These are phyloP conservation scores for Mirounga angustirostris DNA, from an alignment of 2,113 vertebrate species.

Conservation along the genomic window DNA sequence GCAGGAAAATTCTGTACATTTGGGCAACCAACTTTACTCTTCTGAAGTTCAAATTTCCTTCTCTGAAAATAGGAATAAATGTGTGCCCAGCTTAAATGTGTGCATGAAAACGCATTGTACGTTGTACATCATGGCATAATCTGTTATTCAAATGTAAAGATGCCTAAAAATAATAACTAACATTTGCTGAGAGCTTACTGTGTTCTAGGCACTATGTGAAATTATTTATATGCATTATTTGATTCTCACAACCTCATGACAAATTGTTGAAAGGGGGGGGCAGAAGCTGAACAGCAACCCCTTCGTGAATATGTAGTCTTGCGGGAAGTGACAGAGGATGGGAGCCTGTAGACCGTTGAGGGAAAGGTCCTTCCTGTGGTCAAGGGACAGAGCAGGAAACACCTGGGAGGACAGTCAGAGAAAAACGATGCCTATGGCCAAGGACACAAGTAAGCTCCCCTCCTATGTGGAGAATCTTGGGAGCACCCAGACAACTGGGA, in stretches of 20 bases:
- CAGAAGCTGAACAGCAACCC: background rate
- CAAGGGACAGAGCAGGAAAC: background rate
- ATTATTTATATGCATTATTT: background rate
- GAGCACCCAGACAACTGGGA: background rate
- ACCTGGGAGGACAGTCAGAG: background rate
- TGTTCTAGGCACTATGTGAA: background rate
- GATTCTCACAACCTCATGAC: background rate
- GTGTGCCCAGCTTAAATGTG: background rate
- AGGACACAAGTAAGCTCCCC: background rate
- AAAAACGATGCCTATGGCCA: background rate
- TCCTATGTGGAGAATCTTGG: background rate
- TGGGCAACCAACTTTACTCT: background rate
- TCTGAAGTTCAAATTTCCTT: slow-evolving; percentile 5
- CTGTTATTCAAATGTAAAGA: slow-evolving; percentile 30
- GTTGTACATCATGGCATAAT: background rate
- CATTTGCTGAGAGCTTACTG: background rate
- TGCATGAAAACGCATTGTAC: background rate
- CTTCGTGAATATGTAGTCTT: background rate
- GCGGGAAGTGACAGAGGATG: background rate
- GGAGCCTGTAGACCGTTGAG: background rate
- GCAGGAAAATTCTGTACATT: slow-evolving; percentile 4
- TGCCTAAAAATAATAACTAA: slow-evolving; percentile 1
- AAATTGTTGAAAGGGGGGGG: background rate
- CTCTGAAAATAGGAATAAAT: slow-evolving; percentile 16
- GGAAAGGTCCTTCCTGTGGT: background rate